These are phyloP conservation scores for Ramphastos sulfuratus DNA, from an alignment of 2,113 vertebrate species.

Conservation along the genomic window DNA sequence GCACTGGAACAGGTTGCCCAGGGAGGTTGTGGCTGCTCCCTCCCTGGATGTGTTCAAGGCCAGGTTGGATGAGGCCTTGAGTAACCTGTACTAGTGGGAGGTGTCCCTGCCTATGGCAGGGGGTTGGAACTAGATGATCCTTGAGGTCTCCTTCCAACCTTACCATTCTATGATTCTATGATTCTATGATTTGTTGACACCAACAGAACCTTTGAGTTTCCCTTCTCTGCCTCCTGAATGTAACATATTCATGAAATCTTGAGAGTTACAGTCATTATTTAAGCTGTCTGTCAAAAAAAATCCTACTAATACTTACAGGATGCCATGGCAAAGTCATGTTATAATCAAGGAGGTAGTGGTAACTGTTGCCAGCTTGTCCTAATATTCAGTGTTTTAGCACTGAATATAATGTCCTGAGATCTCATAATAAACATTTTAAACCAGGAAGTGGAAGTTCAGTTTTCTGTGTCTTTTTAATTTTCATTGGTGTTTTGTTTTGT, in stretches of 20 bases:
- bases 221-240: not conserved
- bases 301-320: not conserved
- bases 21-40: too few species aligned
- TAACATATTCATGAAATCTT: not conserved
- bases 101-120: too few species aligned
- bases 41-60: too few species aligned
- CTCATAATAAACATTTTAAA: not conserved
- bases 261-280: not conserved
- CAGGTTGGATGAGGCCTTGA: too few species aligned
- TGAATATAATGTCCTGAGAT: not conserved
- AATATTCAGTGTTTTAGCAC: not conserved
- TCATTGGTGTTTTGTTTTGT: not conserved
- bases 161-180: too few species aligned
- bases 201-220: not conserved
- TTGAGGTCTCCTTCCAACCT: too few species aligned
- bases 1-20: too few species aligned
- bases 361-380: not conserved
- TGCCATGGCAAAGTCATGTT: not conserved
- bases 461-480: not conserved
- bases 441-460: not conserved
- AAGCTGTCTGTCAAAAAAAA: not conserved
- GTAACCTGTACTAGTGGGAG: too few species aligned
- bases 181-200: not conserved
- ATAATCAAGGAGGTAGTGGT: not conserved
- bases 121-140: too few species aligned